Percentiles rank a stretch among this genome's conserved stretches.
These are phyloP conservation scores for Nebria salina DNA, from an alignment of 2,888 invertebrate species.

Conservation along the genomic window DNA sequence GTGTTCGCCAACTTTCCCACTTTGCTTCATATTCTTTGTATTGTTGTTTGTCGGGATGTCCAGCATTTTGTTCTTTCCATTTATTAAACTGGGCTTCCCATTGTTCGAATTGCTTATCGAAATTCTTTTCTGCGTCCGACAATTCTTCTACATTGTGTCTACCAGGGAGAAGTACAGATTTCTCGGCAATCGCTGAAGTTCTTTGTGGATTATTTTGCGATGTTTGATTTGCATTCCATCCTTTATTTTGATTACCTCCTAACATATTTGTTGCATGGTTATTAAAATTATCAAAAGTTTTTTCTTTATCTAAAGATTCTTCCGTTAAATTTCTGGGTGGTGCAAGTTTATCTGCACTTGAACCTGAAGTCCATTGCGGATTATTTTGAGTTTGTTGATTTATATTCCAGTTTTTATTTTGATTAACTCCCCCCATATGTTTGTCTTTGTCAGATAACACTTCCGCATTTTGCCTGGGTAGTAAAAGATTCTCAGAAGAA, in stretches of 20 bases:
- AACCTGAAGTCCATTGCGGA: neutral
- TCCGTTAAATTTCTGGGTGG: neutral
- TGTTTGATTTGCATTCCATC: slow-evolving; percentile 20
- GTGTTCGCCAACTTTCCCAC: slow-evolving; percentile 85
- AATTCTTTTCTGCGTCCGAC: slow-evolving; percentile 80
- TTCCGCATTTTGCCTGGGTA: too few relatives aligned
- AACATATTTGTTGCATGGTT: neutral
- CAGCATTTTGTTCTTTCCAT: slow-evolving; percentile 91
- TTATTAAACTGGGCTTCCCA: slow-evolving; percentile 93
- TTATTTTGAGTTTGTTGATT: neutral
- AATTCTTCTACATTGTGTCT: slow-evolving; percentile 56
- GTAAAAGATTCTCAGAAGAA: neutral
- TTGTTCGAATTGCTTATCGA: slow-evolving; percentile 87
- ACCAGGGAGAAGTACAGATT: neutral
- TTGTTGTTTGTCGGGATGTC: slow-evolving; percentile 90
- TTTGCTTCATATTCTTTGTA: slow-evolving; percentile 87
- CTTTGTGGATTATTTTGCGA: neutral
- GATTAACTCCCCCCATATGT: neutral
- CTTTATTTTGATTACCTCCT: neutral
- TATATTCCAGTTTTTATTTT: neutral
- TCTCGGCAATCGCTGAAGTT: neutral
- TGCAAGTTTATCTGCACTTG: neutral
- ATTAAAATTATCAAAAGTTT: neutral
- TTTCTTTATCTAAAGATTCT: neutral
- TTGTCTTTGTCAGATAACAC: neutral